phyloP scores from a whole-genome alignment of 1,140 invertebrate genomes.

The Drosophila tani region DNA sequence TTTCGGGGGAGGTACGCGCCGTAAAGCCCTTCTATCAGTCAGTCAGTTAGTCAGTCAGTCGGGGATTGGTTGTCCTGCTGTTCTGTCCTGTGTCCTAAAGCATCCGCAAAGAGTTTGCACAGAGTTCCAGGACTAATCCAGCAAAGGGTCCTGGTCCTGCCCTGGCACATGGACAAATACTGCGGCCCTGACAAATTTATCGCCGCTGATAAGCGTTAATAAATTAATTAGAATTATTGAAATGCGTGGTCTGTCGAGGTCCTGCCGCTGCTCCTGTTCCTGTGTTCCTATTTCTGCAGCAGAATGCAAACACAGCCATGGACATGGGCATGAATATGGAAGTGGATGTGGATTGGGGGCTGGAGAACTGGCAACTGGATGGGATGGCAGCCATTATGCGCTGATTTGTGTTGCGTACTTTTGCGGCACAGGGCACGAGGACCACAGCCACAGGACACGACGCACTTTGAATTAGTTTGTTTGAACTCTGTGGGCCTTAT shows the following conservation, averaged over 20 bases:
- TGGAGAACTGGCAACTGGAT: background rate
- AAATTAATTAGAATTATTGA: conserved; percentile 85
- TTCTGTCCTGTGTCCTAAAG: conserved; percentile 19
- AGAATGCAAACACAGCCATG: conserved; percentile 70
- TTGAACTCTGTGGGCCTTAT: conserved; percentile 71
- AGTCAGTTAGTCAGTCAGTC: conserved; percentile 34
- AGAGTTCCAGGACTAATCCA: conserved; percentile 43
- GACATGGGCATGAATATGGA: conserved; percentile 47
- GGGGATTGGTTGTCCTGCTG: conserved; percentile 1
- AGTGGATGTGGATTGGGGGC: conserved; percentile 23
- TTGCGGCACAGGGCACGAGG: conserved; percentile 54
- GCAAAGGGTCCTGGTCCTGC: conserved; percentile 4
- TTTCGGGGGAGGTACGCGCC: conserved; percentile 20
- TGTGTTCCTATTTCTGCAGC: conserved; percentile 30
- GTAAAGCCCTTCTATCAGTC: conserved; percentile 16
- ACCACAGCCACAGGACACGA: conserved; percentile 33
- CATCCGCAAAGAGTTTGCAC: conserved; percentile 61
- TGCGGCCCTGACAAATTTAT: conserved; percentile 71
- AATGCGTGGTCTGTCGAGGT: conserved; percentile 69
- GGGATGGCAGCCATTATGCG: conserved; percentile 67
- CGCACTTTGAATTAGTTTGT: conserved; percentile 82
- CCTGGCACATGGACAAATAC: conserved; percentile 38
- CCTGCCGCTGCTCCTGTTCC: conserved; percentile 23
- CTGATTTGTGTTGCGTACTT: conserved; percentile 80
- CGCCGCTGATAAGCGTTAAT: conserved; percentile 83